phyloP scores from a whole-genome alignment of 2,888 invertebrate species.

The Masnerella sp. region DNA sequence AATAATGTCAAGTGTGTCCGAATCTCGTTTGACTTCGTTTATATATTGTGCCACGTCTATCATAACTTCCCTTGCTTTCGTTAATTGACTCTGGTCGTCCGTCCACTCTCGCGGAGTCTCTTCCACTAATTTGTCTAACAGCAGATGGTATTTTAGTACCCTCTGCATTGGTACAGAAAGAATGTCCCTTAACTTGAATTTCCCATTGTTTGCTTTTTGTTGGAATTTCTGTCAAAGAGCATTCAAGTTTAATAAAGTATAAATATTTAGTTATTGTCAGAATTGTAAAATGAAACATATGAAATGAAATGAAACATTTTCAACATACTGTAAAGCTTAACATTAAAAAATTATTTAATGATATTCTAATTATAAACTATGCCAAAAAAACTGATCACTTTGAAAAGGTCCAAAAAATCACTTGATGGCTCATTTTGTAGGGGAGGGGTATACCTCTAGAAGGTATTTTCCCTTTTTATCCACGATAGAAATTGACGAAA shows the following conservation, averaged over 20 bases:
- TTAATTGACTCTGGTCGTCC: conserved; percentile 90
- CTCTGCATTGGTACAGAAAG: conserved; percentile 99
- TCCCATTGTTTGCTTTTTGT: conserved; percentile 94
- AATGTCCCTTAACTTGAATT: conserved; percentile 96
- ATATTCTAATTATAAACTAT: too few species aligned
- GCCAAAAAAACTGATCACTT: too few species aligned
- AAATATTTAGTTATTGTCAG: too few species aligned
- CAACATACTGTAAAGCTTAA: too few species aligned
- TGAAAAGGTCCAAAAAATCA: too few species aligned
- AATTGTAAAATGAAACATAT: too few species aligned
- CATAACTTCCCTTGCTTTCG: conserved; percentile 96
- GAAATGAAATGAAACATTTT: too few species aligned
- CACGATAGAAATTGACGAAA: too few species aligned
- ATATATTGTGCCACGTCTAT: conserved; percentile 97
- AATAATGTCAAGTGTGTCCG: conserved; percentile 93
- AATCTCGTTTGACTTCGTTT: conserved; percentile 98
- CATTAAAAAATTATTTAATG: too few species aligned
- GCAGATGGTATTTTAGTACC: conserved; percentile 96
- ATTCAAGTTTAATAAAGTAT: background rate
- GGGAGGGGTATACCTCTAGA: too few species aligned
- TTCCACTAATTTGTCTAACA: conserved; percentile 92
- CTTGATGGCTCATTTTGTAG: too few species aligned
- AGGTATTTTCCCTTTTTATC: too few species aligned
- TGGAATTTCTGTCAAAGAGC: conserved; percentile 87
- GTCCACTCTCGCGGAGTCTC: conserved; percentile 91